A percentile compares a stretch with the other conserved stretches of the same genome.
Conservation (phyloP, 2,113 vertebrate genomes). For the Crocuta crocuta region DNA sequence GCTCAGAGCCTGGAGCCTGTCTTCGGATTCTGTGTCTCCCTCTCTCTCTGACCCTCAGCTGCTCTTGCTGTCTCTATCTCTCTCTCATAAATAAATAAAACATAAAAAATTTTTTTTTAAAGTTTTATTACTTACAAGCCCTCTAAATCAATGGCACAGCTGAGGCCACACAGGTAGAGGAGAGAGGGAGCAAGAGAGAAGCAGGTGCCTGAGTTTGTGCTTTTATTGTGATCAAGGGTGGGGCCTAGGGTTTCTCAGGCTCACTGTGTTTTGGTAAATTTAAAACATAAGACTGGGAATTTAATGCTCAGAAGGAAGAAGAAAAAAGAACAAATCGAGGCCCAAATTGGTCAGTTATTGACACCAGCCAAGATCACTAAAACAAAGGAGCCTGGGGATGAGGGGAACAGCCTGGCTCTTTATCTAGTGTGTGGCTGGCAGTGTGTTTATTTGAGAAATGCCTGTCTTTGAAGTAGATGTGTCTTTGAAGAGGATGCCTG, state of each 20-base stretch:
- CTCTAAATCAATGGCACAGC: neutral
- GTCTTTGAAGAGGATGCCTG: neutral
- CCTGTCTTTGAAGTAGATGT: neutral
- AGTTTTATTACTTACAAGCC: neutral
- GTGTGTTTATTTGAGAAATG: neutral
- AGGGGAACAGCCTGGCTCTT: neutral
- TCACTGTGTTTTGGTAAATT: neutral
- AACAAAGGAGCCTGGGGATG: neutral
- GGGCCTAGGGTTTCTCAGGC: neutral
- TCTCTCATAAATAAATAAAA: no score
- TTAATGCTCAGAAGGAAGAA: neutral
- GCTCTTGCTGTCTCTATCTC: no score
- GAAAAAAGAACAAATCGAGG: neutral
- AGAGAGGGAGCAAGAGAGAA: neutral
- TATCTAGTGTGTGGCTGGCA: neutral
- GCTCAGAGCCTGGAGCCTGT: no score
- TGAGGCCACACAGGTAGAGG: neutral
- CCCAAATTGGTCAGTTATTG: neutral
- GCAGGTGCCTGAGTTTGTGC: neutral
- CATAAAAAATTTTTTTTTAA: no score
- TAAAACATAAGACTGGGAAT: neutral
- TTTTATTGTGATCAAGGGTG: neutral
- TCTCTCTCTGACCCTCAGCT: no score
- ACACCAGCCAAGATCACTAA: neutral
- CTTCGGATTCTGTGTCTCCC: no score